These are phyloP conservation scores for Tetheella fluctuosa DNA, from an alignment of 2,888 invertebrate species.

Conservation along the genomic window DNA sequence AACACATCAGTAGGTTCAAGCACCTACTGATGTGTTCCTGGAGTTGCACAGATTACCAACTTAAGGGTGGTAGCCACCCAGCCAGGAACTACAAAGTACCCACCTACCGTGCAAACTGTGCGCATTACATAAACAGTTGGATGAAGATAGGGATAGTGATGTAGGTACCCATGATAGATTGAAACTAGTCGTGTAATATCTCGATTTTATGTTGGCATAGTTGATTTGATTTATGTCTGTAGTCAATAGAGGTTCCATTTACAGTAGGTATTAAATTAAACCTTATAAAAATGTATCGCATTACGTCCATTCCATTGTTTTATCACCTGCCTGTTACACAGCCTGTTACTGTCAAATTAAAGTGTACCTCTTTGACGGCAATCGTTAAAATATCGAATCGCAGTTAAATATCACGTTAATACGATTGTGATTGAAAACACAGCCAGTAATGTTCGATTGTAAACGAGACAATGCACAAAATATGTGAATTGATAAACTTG, in stretches of 20 bases:
- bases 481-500: neutral
- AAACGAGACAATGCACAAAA: slow-evolving; percentile 5
- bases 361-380: neutral
- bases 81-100: too few species aligned
- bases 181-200: neutral
- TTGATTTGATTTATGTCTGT: neutral
- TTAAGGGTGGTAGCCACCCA: too few species aligned
- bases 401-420: slow-evolving; percentile 3
- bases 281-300: neutral
- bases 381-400: slow-evolving; percentile 4
- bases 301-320: neutral
- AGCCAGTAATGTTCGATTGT: neutral
- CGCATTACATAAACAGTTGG: too few species aligned
- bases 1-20: too few species aligned
- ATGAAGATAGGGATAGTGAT: neutral
- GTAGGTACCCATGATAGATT: neutral
- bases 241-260: neutral
- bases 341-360: neutral
- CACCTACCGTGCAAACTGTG: too few species aligned
- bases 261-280: neutral
- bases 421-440: neutral
- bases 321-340: neutral
- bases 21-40: too few species aligned
- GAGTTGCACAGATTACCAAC: too few species aligned
- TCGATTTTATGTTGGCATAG: neutral